Evolutionary conservation across 2,797 vertebrate genomes (phyloP).

Genomic region (Novumbra hubbsi): DNA sequence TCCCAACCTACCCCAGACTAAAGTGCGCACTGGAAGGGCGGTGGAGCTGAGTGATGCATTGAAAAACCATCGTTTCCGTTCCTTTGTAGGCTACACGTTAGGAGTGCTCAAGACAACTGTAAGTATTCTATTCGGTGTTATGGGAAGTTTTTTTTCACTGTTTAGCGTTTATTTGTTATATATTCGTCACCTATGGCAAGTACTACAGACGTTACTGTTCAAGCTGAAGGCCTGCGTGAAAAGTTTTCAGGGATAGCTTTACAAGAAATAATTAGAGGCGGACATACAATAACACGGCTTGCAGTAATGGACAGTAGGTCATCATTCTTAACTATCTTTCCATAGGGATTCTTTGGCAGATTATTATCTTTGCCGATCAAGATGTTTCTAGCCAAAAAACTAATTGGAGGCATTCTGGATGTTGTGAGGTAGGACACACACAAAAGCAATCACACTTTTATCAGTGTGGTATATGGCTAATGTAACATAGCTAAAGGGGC

Average conservation of each 20-base stretch:
- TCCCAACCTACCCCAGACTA: neutral
- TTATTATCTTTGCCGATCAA: neutral
- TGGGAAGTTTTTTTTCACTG: neutral
- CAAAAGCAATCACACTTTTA: neutral
- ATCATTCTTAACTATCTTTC: neutral
- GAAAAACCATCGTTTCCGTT: neutral
- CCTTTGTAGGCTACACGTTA: no score
- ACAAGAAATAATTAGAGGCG: neutral
- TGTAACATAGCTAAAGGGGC: no score
- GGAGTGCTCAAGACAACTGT: slow-evolving; percentile 6
- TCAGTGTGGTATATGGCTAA: no score
- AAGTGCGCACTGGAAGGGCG: neutral
- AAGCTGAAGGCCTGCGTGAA: neutral
- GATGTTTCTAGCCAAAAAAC: slow-evolving; percentile 22
- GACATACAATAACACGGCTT: neutral
- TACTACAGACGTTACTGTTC: neutral
- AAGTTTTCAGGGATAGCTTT: neutral
- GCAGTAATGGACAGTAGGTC: neutral
- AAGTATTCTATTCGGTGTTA: slow-evolving; percentile 18
- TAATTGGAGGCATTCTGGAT: slow-evolving; percentile 58
- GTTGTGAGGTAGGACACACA: slow-evolving; percentile 54
- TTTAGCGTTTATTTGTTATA: neutral
- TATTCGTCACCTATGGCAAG: neutral
- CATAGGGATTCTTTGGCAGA: neutral
- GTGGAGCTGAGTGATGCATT: slow-evolving; percentile 41